Base-by-base conservation (phyloP, 2,113 vertebrate genomes). In the Colinus virginianus region DNA sequence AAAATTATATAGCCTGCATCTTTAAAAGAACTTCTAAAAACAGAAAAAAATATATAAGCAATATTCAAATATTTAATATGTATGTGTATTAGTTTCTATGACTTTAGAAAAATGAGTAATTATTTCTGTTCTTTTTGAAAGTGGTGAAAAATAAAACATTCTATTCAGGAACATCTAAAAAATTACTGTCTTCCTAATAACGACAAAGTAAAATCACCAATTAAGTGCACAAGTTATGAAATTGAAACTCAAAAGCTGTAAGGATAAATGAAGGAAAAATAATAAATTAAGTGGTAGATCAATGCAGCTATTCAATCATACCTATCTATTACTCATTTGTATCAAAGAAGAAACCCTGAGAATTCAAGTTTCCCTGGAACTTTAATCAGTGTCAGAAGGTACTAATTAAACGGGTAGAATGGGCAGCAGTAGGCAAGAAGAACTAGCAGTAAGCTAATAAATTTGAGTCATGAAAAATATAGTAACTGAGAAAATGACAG, bases 401-500 rank as follows among this genome's bases (percentile, higher is more conserved):
- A 87, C 8, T 55, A 84, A 70, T 82, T 66, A 66, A 94, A 82
- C 30, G 6, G 6, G 68, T 64, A 78, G 48, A 87, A 64, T 4
- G 1, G 1, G 2, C 2, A 92, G n/a, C n/a, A 64, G 21, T 18
- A 61, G 22, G 11, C 48, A 87, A 70, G 40, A 87, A 82, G 49
- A 81, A 15, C 18, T 49, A 72, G 15, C 3, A 77, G 30, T 32
- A 95, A 84, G 68, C 51, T 87, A 91, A 84, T 43, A 63, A 81
- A 62, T 13, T 56, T 64, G 20, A 90, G 26, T 62, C 34, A 70
- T 78, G 42, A 79, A 53, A 63, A 93, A 42, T 16, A 78, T 19
- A 78, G 30, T 62, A 88, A 88, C 58, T 49, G 25, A 86, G 66
- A 95, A 94, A 84, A 90, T 84, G 3, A 66, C 61, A 79, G 75